Evolutionary conservation across 1,140 invertebrate genomes (phyloP).

Genomic region (Megathymus violae): DNA sequence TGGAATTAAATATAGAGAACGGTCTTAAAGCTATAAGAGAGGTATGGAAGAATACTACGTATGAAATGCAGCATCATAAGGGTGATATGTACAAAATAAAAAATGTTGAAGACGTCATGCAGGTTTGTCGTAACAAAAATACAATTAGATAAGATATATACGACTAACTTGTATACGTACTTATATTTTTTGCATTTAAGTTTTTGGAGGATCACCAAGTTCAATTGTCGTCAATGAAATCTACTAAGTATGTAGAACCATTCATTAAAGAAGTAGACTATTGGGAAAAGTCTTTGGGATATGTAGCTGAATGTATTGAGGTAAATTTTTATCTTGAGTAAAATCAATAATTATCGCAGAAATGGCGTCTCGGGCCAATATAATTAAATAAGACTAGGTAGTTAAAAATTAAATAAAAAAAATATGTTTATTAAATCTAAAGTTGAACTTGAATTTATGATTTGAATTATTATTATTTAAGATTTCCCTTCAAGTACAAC

Average conservation of each 20-base stretch:
- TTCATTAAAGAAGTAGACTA: slow-evolving; percentile 91
- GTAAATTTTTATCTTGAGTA: too few relatives aligned
- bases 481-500: slow-evolving; percentile 89
- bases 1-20: slow-evolving; percentile 93
- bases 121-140: slow-evolving; percentile 69
- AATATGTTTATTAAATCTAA: too few relatives aligned
- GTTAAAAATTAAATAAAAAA: too few relatives aligned
- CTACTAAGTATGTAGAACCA: slow-evolving; percentile 93
- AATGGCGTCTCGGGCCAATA: too few relatives aligned
- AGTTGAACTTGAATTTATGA: too few relatives aligned
- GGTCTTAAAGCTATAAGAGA: slow-evolving; percentile 88
- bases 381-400: too few relatives aligned
- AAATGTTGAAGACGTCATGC: slow-evolving; percentile 89
- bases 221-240: slow-evolving; percentile 92
- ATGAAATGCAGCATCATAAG: slow-evolving; percentile 89
- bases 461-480: slow-evolving; percentile 34
- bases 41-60: slow-evolving; percentile 88
- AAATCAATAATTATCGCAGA: too few relatives aligned
- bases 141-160: too few relatives aligned
- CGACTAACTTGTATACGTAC: too few relatives aligned
- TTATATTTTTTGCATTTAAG: slow-evolving; percentile 43
- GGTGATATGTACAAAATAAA: slow-evolving; percentile 87
- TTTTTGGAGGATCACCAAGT: slow-evolving; percentile 90
- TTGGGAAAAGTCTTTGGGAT: slow-evolving; percentile 92
- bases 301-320: slow-evolving; percentile 91